These are phyloP conservation scores for Parnassius smintheus DNA, from an alignment of 2,888 invertebrate genomes.

Conservation along the genomic window DNA sequence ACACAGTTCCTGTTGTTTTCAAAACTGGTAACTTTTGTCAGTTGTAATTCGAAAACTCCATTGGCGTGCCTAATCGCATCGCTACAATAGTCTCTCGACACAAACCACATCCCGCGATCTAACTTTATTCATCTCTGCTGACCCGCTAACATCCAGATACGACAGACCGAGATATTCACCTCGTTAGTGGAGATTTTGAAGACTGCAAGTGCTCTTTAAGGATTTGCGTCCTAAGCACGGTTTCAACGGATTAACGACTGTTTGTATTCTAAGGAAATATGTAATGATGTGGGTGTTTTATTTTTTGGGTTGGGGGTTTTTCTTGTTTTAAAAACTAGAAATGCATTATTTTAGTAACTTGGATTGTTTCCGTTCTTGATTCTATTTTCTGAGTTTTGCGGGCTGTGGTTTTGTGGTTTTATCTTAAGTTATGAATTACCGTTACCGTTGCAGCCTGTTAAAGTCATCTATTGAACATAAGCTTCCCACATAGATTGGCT, in stretches of 20 bases:
- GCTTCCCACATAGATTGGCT: too few species aligned
- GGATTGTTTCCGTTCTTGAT: too few species aligned
- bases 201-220: constrained; percentile 42
- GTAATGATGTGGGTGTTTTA: constrained; percentile 16
- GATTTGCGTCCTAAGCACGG: constrained; percentile 30
- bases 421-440: too few species aligned
- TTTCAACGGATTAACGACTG: constrained; percentile 26
- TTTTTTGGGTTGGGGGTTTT: too few species aligned
- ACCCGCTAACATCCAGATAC: constrained; percentile 50
- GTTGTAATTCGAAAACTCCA: constrained; percentile 25
- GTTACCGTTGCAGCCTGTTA: too few species aligned
- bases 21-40: constrained; percentile 28
- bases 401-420: too few species aligned
- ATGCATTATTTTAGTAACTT: too few species aligned
- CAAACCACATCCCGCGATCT: constrained; percentile 31
- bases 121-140: constrained; percentile 39
- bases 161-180: constrained; percentile 47
- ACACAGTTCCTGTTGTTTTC: constrained; percentile 1
- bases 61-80: constrained; percentile 32
- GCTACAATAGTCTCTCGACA: constrained; percentile 36
- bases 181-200: constrained; percentile 56
- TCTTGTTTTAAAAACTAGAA: too few species aligned
- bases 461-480: too few species aligned
- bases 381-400: background rate
- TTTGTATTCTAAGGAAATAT: constrained; percentile 19